Percentiles rank a stretch among this genome's conserved stretches.
These are phyloP conservation scores for Leptoclinus maculatus DNA, from an alignment of 2,797 vertebrate genomes.

Conservation along the genomic window DNA sequence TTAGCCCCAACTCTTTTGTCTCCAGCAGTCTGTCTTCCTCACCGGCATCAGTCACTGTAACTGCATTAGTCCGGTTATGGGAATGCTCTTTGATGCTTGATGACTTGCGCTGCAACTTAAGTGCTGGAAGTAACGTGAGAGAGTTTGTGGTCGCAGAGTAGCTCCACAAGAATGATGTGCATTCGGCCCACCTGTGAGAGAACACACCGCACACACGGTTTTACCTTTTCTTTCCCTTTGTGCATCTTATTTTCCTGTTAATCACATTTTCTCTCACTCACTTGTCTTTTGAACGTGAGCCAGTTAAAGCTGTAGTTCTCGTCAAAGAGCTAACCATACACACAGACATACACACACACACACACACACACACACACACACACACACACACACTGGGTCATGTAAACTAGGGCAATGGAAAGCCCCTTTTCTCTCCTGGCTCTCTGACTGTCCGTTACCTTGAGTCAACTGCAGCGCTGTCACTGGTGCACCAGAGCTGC, in stretches of 20 bases:
- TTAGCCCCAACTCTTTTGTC: constrained; percentile 6
- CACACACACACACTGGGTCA: constrained; percentile 17
- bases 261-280: constrained; percentile 20
- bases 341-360: constrained; percentile 12
- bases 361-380: constrained; percentile 14
- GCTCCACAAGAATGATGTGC: constrained; percentile 50
- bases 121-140: constrained; percentile 40
- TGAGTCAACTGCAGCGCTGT: constrained; percentile 38
- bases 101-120: constrained; percentile 41
- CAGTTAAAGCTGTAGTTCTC: constrained; percentile 41
- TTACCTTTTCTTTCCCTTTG: not conserved
- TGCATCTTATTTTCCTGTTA: not conserved
- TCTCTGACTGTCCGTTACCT: constrained; percentile 27
- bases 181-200: constrained; percentile 57
- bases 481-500: constrained; percentile 25
- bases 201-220: not conserved
- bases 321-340: constrained; percentile 20
- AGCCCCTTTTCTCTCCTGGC: constrained; percentile 45
- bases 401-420: constrained; percentile 67
- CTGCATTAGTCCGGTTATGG: constrained; percentile 30
- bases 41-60: constrained; percentile 41
- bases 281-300: constrained; percentile 28
- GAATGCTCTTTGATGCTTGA: constrained; percentile 52
- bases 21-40: constrained; percentile 26
- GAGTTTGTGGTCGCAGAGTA: constrained; percentile 55